phyloP scores from a whole-genome alignment of 2,888 invertebrate species.

The Epiblema foenella region DNA sequence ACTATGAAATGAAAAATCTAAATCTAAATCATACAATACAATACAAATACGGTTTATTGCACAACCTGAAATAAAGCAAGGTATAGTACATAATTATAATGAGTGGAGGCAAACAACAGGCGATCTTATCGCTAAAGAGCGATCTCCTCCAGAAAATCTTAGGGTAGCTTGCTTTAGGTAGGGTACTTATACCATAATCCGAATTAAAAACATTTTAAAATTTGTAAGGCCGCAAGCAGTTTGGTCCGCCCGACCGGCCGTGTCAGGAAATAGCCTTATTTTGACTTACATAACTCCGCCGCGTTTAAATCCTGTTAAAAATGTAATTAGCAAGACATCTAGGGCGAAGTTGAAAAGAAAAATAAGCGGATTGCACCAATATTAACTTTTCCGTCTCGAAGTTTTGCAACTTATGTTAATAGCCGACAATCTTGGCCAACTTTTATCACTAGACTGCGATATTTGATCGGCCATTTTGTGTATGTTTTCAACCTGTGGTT shows the following conservation, averaged over 20 bases:
- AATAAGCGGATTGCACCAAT: conserved; percentile 14
- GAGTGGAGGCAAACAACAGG: too few species aligned
- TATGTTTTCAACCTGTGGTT: conserved; percentile 3
- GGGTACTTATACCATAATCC: neutral
- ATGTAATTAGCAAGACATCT: conserved; percentile 12
- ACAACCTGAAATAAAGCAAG: too few species aligned
- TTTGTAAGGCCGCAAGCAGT: too few species aligned
- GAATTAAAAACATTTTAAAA: too few species aligned
- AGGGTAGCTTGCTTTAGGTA: too few species aligned
- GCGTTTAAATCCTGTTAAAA: neutral
- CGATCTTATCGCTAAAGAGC: too few species aligned
- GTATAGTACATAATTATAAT: too few species aligned
- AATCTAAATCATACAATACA: too few species aligned
- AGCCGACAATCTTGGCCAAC: neutral
- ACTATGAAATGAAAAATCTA: too few species aligned
- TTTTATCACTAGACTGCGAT: conserved; percentile 18
- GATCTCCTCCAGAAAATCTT: too few species aligned
- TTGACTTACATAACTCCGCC: neutral
- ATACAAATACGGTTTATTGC: too few species aligned
- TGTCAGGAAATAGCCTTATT: neutral
- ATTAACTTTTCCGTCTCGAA: conserved; percentile 16
- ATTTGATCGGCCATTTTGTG: conserved; percentile 19
- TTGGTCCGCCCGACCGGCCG: too few species aligned
- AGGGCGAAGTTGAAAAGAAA: conserved; percentile 13
- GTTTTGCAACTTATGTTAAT: conserved; percentile 17